Conservation (phyloP, 2,888 invertebrate genomes). For the Cynaeus angustus region DNA sequence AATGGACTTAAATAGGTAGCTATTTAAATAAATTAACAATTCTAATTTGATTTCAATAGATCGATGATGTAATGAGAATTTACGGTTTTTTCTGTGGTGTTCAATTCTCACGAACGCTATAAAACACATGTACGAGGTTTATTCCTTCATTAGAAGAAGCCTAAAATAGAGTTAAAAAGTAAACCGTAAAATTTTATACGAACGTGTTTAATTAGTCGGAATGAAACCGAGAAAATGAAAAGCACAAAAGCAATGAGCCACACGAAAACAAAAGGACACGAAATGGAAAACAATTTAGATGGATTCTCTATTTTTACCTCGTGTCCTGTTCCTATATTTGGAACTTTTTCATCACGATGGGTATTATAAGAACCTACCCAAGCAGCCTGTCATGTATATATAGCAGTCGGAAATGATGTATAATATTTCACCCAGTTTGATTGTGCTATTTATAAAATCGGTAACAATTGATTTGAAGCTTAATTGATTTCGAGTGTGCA, state of each 20-base stretch:
- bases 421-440: conserved; percentile 26
- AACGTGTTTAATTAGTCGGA: conserved; percentile 44
- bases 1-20: conserved; percentile 31
- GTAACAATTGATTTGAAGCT: conserved; percentile 38
- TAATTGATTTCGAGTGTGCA: conserved; percentile 45
- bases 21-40: conserved; percentile 48
- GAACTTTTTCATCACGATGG: conserved; percentile 16
- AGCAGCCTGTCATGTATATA: background rate
- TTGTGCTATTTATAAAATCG: conserved; percentile 40
- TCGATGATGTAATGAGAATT: conserved; percentile 21
- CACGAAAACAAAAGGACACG: conserved; percentile 28
- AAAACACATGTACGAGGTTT: conserved; percentile 8
- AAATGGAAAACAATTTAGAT: conserved; percentile 33
- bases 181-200: conserved; percentile 39
- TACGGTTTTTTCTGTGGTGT: conserved; percentile 15
- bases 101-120: conserved; percentile 8
- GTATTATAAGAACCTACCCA: background rate
- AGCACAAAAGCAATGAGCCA: conserved; percentile 31
- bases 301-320: conserved; percentile 28
- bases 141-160: conserved; percentile 19
- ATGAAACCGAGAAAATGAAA: conserved; percentile 33
- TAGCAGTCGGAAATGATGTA: conserved; percentile 12
- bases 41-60: conserved; percentile 42
- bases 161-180: conserved; percentile 26
- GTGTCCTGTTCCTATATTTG: conserved; percentile 20